Evolutionary conservation across 2,797 vertebrate species (phyloP), one percentile per base, ranked within the genome.

Genomic region (Bradypodion ventrale): DNA sequence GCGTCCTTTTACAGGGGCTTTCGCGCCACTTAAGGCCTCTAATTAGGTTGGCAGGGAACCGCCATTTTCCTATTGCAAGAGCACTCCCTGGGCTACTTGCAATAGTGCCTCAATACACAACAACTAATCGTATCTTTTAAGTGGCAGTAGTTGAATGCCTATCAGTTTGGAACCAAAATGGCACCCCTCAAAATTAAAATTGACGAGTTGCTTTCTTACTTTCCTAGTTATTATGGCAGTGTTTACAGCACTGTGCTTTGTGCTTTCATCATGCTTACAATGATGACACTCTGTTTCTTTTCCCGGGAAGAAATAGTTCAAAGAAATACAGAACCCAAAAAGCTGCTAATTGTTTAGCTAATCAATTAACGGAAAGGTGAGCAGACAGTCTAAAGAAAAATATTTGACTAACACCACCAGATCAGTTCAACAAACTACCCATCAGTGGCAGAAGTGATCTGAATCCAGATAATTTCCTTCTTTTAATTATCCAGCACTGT

Each of bases 391-490:
- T 25, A 35, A 21, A 7, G 29, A 40, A 7, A 65, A 69, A 40
- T 7, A 35, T 25, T 8, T 44, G n/a, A 32, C n/a, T n/a, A 27
- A 40, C 4, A 10, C 25, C 35, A 37, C n/a, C 65, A n/a, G 19
- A 88, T 25, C 78, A 84, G 83, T 90, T 92, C 89, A 88, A 92
- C 75, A 81, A 88, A 84, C 78, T 85, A 86, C 90, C 90, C 76
- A 74, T 75, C 68, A 92, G 86, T 65, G 90, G 80, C 88, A 82
- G 52, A 87, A 83, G 84, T 90, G 23, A 44, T 52, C 86, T 90
- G 83, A 86, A 89, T 94, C 77, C 83, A 94, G 80, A 89, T 90
- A 93, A 90, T 63, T 92, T 66, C 63, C 83, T 27, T 87, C 86
- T 92, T 89, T 77, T 79, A 69, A 80, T 91, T 83, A 91, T 83